These are phyloP conservation scores for Paramacrobiotus metropolitanus DNA, from an alignment of 1,140 invertebrate species.

Conservation along the genomic window DNA sequence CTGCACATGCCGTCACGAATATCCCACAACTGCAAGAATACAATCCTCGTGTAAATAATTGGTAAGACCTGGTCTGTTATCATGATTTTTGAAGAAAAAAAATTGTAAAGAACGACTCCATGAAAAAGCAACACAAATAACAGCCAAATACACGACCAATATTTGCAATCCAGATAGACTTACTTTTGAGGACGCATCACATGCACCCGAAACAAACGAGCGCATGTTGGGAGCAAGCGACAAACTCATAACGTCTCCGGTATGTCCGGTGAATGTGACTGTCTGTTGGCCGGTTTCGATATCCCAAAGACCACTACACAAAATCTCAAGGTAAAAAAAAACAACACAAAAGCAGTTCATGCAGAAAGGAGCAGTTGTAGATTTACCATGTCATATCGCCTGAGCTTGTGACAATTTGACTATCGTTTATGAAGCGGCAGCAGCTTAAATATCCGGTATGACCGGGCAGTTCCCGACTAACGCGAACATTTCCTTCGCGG, in stretches of 20 bases:
- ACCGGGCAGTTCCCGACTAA: conserved; percentile 79
- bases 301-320: conserved; percentile 77
- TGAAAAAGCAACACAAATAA: too few species aligned
- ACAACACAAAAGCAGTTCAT: too few species aligned
- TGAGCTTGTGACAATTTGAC: conserved; percentile 93
- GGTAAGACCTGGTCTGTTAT: too few species aligned
- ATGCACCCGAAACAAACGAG: conserved; percentile 89
- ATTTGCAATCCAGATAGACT: too few species aligned
- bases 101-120: too few species aligned
- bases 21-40: conserved; percentile 53
- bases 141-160: too few species aligned
- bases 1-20: conserved; percentile 86
- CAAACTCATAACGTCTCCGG: conserved; percentile 92
- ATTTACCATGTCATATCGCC: conserved; percentile 93
- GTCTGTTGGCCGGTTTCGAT: conserved; percentile 94
- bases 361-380: too few species aligned
- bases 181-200: conserved; percentile 85
- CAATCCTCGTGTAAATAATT: too few species aligned
- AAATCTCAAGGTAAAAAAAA: background rate
- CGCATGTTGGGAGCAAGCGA: conserved; percentile 81
- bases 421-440: conserved; percentile 93
- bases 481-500: conserved; percentile 82
- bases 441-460: conserved; percentile 93
- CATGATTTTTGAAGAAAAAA: too few species aligned
- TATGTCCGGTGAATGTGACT: conserved; percentile 86